Percentiles rank a stretch among this genome's conserved stretches.
These are phyloP conservation scores for Dreissena polymorpha DNA, from an alignment of 1,140 invertebrate species.

Conservation along the genomic window DNA sequence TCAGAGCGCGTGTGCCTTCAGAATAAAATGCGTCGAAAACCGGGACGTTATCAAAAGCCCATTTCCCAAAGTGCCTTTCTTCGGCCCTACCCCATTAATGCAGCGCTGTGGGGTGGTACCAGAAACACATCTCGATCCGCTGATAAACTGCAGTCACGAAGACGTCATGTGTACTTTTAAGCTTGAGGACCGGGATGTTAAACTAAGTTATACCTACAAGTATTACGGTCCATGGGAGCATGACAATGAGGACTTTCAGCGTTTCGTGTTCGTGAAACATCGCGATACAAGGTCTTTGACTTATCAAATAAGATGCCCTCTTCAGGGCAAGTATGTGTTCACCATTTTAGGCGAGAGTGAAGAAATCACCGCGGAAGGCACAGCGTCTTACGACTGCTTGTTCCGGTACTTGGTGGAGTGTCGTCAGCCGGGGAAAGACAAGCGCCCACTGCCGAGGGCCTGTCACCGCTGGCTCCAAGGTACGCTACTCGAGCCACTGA, in stretches of 20 bases:
- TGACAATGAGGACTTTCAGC: conserved; percentile 72
- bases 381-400: conserved; percentile 70
- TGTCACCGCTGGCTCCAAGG: conserved; percentile 76
- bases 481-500: conserved; percentile 73
- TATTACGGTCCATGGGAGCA: conserved; percentile 70
- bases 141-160: conserved; percentile 72
- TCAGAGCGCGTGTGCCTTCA: conserved; percentile 76
- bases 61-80: conserved; percentile 74
- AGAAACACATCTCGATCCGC: conserved; percentile 75
- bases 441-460: conserved; percentile 73
- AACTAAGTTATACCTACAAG: conserved; percentile 71
- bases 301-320: conserved; percentile 75
- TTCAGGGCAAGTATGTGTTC: conserved; percentile 76
- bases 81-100: conserved; percentile 73
- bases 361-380: conserved; percentile 61
- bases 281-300: conserved; percentile 67
- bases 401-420: conserved; percentile 77
- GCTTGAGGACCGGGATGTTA: conserved; percentile 64
- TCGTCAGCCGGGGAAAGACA: conserved; percentile 69
- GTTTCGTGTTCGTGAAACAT: conserved; percentile 74
- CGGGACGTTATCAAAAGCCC: conserved; percentile 68
- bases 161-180: conserved; percentile 73
- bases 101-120: conserved; percentile 67
- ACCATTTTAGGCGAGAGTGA: conserved; percentile 72
- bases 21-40: conserved; percentile 72